Base-by-base conservation (phyloP, 2,797 vertebrate genomes). In the Enoplosus armatus region DNA sequence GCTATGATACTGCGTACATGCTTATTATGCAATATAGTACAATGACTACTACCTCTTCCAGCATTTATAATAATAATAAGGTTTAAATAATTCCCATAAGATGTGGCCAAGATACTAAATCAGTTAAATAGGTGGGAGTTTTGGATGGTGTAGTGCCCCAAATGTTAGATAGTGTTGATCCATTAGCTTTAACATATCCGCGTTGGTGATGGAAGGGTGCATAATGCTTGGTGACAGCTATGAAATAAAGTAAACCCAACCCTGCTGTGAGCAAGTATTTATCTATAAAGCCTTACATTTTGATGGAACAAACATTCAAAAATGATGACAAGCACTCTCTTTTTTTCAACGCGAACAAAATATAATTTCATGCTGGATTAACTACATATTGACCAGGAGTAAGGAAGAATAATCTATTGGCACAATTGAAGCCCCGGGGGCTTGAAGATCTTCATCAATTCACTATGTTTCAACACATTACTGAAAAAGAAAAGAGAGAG, bases 341-440 rank as follows among this genome's bases (percentile, higher is more conserved):
- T 87, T 90, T 77, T 88, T 88, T 84, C 87, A 92, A 89, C 81
- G 89, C 82, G 62, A 90, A 93, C 91, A 93, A 94, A 95, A 93
- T 91, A 94, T 93, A 93, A 95, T 95, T 95, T 95, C 93, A 94
- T 94, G 94, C 92, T 89, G 94, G 92, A 94, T 95, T 94, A 95
- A 92, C 83, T 87, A 86, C 77, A 78, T 92, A 94, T 95, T 95
- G 94, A 95, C 93, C 92, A 90, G 87, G 85, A 86, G 85, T 87
- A 86, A 87, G 72, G 76, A 79, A 90, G 76, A 89, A 76, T 89
- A 87, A 91, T 94, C 77, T 92, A 51, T 80, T 53, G 86, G 82
- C 75, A 77, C 83, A 87, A 85, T 27, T 77, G 80, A 84, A 72
- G 69, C 86, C 90, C 74, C 37, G 29, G 61, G 61, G 85, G 83